Percentiles rank a stretch among this genome's conserved stretches.
These are phyloP conservation scores for Phrixothrix hirtus DNA, from an alignment of 2,888 invertebrate genomes.

Conservation along the genomic window DNA sequence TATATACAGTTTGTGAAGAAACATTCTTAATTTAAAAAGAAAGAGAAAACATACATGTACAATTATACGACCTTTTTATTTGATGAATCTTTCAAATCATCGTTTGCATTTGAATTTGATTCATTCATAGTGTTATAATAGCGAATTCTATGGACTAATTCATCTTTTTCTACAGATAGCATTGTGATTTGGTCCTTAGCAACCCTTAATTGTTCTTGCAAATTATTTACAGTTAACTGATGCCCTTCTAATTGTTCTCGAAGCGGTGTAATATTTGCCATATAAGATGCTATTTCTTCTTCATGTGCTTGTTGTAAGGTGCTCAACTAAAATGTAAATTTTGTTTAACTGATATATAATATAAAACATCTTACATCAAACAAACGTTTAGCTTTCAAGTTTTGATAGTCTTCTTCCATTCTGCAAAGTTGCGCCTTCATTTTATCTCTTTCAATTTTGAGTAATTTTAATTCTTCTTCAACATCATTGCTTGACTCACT, in stretches of 20 bases:
- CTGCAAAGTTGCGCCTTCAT: slow-evolving; percentile 61
- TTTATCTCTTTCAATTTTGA: slow-evolving; percentile 64
- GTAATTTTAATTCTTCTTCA: slow-evolving; percentile 58
- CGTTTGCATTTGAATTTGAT: slow-evolving; percentile 9
- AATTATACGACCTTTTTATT: slow-evolving; percentile 21
- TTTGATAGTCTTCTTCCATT: slow-evolving; percentile 74
- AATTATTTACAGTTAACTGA: slow-evolving; percentile 60
- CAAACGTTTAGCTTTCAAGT: slow-evolving; percentile 75
- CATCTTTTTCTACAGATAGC: slow-evolving; percentile 61
- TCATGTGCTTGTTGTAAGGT: slow-evolving; percentile 75
- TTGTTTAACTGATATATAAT: too few relatives aligned
- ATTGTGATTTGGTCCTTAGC: slow-evolving; percentile 59
- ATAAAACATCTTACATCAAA: slow-evolving; percentile 85
- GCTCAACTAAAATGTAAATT: slow-evolving; percentile 75
- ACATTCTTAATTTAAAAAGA: too few relatives aligned
- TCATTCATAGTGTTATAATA: slow-evolving; percentile 7
- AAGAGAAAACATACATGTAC: slow-evolving; percentile 12
- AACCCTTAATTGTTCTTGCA: slow-evolving; percentile 50
- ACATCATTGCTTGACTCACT: slow-evolving; percentile 57
- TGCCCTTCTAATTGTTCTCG: slow-evolving; percentile 65
- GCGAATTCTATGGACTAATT: slow-evolving; percentile 55
- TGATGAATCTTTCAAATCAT: slow-evolving; percentile 1
- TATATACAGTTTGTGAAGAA: slow-evolving; percentile 1
- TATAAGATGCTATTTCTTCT: slow-evolving; percentile 70
- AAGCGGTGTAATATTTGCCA: slow-evolving; percentile 63